phyloP scores from a whole-genome alignment of 2,113 vertebrate genomes.

The Chionodraco myersi region DNA sequence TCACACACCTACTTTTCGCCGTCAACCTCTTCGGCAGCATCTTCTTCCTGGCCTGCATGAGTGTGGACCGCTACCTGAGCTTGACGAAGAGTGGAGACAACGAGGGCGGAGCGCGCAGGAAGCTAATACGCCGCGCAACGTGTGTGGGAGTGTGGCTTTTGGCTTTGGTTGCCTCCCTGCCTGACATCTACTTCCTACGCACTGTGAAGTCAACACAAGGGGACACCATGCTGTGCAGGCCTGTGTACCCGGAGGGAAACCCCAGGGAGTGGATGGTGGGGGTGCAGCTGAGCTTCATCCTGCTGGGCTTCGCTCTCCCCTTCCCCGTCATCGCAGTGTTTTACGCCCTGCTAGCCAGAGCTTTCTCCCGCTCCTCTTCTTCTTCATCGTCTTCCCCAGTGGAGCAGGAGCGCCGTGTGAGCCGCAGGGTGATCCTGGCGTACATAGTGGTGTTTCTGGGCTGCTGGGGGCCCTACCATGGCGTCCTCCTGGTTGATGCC shows the following conservation, averaged over 20 bases:
- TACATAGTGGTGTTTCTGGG: conserved; percentile 93
- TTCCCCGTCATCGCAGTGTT: conserved; percentile 91
- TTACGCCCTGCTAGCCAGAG: conserved; percentile 88
- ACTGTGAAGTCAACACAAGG: conserved; percentile 82
- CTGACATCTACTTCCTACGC: conserved; percentile 92
- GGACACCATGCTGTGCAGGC: conserved; percentile 88
- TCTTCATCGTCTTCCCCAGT: conserved; percentile 52
- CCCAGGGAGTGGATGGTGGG: conserved; percentile 91
- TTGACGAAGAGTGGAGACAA: conserved; percentile 52
- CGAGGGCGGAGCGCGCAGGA: conserved; percentile 73
- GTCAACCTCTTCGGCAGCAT: conserved; percentile 96
- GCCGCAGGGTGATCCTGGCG: conserved; percentile 90
- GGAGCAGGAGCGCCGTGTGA: conserved; percentile 88
- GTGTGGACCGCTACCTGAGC: conserved; percentile 93
- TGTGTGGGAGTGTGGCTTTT: conserved; percentile 91
- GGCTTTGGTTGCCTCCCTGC: conserved; percentile 88
- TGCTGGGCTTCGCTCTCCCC: conserved; percentile 91
- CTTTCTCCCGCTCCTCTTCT: conserved; percentile 71
- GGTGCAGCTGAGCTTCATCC: conserved; percentile 90
- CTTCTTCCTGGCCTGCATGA: conserved; percentile 96
- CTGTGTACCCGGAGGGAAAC: conserved; percentile 90
- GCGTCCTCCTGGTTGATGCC: conserved; percentile 88
- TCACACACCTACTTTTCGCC: conserved; percentile 92
- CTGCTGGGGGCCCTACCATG: conserved; percentile 95
- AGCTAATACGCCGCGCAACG: conserved; percentile 81